Conservation (phyloP, 2,888 invertebrate species). For the Leistus spinibarbis region DNA sequence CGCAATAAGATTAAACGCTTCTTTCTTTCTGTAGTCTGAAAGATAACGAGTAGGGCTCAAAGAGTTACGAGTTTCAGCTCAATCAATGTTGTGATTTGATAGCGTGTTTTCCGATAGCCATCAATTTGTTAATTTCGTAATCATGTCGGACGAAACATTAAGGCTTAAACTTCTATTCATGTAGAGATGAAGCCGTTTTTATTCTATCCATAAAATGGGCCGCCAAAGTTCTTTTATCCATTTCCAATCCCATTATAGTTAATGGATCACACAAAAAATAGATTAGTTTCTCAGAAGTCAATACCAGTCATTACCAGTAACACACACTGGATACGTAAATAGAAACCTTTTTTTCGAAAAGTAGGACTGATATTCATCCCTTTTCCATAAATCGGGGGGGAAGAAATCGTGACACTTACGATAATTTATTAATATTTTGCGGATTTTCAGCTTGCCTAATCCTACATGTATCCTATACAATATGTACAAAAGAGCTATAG, state of each 20-base stretch:
- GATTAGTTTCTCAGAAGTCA: slow-evolving; percentile 37
- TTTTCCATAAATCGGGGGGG: too few species aligned
- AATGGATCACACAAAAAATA: slow-evolving; percentile 38
- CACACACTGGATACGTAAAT: slow-evolving; percentile 33
- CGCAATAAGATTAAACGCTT: too few species aligned
- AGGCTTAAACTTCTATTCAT: slow-evolving; percentile 18
- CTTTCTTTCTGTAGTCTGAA: too few species aligned
- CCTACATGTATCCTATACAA: too few species aligned
- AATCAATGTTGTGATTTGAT: neutral
- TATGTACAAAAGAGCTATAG: too few species aligned
- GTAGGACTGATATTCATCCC: too few species aligned
- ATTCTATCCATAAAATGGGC: slow-evolving; percentile 33
- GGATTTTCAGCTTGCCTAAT: too few species aligned
- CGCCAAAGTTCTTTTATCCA: slow-evolving; percentile 34
- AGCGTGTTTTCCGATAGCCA: neutral
- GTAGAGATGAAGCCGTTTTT: slow-evolving; percentile 9
- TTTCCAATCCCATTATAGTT: slow-evolving; percentile 39
- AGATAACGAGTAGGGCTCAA: too few species aligned
- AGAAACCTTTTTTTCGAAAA: neutral
- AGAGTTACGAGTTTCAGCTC: neutral
- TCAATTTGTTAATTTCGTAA: slow-evolving; percentile 27
- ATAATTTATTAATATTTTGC: too few species aligned
- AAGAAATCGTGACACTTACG: too few species aligned
- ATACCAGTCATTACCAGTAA: slow-evolving; percentile 25
- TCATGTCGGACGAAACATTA: slow-evolving; percentile 14